Evolutionary conservation across 2,113 vertebrate genomes (phyloP).

Genomic region (Trogon surrucura): DNA sequence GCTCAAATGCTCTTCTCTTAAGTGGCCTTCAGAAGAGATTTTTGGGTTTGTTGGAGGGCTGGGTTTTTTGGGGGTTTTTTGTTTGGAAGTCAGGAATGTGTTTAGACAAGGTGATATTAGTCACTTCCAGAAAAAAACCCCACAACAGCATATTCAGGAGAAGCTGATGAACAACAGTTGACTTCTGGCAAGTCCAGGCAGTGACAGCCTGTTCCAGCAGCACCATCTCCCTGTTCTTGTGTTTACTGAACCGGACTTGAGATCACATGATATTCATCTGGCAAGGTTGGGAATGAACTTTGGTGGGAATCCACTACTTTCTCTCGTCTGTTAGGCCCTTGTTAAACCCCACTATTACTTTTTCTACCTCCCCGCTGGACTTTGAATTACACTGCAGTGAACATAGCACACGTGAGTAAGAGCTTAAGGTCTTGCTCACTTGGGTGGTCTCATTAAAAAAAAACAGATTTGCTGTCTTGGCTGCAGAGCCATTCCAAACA

Average conservation of each 20-base stretch:
- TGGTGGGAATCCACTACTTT: neutral
- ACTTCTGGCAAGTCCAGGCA: neutral
- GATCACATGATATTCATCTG: neutral
- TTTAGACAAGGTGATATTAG: neutral
- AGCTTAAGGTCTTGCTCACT: constrained; percentile 20
- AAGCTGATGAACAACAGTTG: neutral
- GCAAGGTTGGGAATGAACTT: neutral
- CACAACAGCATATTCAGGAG: neutral
- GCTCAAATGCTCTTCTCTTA: neutral
- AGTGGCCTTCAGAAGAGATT: neutral
- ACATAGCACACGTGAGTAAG: constrained; percentile 9
- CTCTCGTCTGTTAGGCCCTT: constrained; percentile 6
- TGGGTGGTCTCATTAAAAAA: constrained; percentile 46
- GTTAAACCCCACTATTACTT: constrained; percentile 26
- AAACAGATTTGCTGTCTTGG: constrained; percentile 20
- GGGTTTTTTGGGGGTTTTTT: neutral
- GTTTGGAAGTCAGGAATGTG: neutral
- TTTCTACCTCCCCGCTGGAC: constrained; percentile 25
- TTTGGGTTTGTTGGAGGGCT: neutral
- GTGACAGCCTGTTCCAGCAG: neutral
- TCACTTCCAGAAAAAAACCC: neutral
- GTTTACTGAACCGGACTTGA: neutral
- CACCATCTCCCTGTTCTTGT: fast-evolving
- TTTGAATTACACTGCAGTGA: constrained; percentile 26
- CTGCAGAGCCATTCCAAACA: constrained; percentile 38